Percentiles rank a stretch among this genome's conserved stretches.
Conservation (phyloP, 1,140 invertebrate genomes). For the Heliothis subflexa region DNA sequence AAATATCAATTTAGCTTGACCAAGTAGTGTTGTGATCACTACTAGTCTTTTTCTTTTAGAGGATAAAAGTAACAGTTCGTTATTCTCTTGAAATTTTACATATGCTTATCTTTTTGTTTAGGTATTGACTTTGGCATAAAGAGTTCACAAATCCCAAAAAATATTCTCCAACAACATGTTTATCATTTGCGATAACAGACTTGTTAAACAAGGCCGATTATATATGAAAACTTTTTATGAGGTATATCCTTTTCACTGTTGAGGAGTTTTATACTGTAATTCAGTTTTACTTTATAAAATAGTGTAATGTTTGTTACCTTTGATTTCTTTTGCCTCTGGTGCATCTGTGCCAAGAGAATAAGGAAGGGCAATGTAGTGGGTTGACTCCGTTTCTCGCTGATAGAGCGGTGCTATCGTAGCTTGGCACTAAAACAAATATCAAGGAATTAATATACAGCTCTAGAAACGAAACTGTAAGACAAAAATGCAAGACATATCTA, state of each 20-base stretch:
- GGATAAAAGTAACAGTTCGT: too few species aligned
- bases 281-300: neutral
- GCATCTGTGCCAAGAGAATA: conserved; percentile 13
- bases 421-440: conserved; percentile 65
- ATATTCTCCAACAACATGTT: neutral
- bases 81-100: too few species aligned
- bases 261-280: too few species aligned
- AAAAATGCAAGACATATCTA: neutral
- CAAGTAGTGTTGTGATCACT: neutral
- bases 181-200: too few species aligned
- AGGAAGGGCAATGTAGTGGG: conserved; percentile 47
- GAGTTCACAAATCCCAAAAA: too few species aligned
- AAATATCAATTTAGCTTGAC: neutral
- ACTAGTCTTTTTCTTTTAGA: too few species aligned
- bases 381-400: conserved; percentile 62
- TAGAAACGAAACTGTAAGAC: neutral
- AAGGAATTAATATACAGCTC: neutral
- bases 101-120: too few species aligned
- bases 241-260: too few species aligned
- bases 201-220: too few species aligned
- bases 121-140: too few species aligned
- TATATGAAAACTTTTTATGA: too few species aligned
- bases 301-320: neutral
- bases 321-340: conserved; percentile 5
- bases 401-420: conserved; percentile 77